Evolutionary conservation across 2,888 invertebrate genomes (phyloP), one percentile per base, ranked within the genome.

Genomic region (Epistrophella euchroma): DNA sequence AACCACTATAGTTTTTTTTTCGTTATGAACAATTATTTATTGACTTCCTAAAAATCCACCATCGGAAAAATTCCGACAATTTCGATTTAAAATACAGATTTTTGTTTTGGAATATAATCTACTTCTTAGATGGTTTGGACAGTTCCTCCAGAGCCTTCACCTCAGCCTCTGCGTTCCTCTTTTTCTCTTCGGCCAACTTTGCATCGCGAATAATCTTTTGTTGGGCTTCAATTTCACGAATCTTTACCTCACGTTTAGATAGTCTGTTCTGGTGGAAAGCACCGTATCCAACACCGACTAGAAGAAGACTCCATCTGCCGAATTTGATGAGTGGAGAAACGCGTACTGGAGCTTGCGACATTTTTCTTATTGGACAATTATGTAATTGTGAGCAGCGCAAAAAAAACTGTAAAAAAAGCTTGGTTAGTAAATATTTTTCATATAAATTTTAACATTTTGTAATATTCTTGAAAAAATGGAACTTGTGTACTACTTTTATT

Each of bases 311-410:
- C 97, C 97, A 97, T 91, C 97, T 94, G 79, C 95, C 95, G 90
- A 97, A 96, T 94, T 95, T 96, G 91, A 97, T 97, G 76, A 97
- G 92, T 70, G 97, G 97, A 68, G 97, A 96, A 88, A 97, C 96
- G 90, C 95, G 94, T 88, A 97, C 95, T 89, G 97, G 96, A 90
- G 96, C 90, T 89, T 91, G 91, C 85, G 92, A 91, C 91, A 91
- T 91, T 81, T 72, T 81, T 43, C 22, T 35, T 22, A 32, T 56
- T 50, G 58, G 77, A 81, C 64, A 86, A 82, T 86, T 86, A 86
- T 86, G 82, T 86, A 86, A 86, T 81, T 81, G 73, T 58, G 55
- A 22, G 68, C 50, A 78, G 52, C 40, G 43, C 43, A 64, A 58
- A 22, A 52, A n/a, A 55, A 64, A 56, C 86, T 86, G 52, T 43